Evolutionary conservation across 2,888 invertebrate species (phyloP), one percentile per base, ranked within the genome.

Genomic region (Carpatolechia fugitivella): DNA sequence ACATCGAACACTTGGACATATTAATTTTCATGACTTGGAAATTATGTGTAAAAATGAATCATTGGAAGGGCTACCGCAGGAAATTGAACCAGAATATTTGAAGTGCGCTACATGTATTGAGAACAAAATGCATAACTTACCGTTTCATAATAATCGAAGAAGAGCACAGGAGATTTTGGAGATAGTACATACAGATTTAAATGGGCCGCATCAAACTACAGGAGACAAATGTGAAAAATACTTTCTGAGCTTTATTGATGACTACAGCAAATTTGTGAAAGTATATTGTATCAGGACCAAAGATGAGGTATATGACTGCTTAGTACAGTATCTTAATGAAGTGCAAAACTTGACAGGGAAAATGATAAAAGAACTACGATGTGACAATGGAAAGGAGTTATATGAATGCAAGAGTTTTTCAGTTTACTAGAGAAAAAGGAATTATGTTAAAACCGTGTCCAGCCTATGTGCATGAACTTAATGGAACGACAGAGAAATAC

Each of bases 401-500:
- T 46, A 44, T 66, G 35, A 65, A 67, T 52, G 50, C 51, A 4
- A 59, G 61, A 41, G 54, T 70, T 56, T 65, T 59, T 59, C 46
- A 60, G 41, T 67, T 68, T 53, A 47, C 55, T 35, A 65, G 53
- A 29, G 38, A 66, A 31, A 66, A 66, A 38, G 69, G 66, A 24
- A 68, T 69, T 53, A 35, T 55, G 44, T 56, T 69, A 52, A 52
- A 54, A 55, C 59, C 69, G 36, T 66, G 66, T 60, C 65, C 68
- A 56, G 56, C 68, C 10, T 70, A 67, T 40, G 61, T 63, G 3
- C 67, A 69, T 59, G 64, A 71, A 59, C 56, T 70, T 57, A 70
- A 70, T 61, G 67, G 68, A 47, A 57, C 56, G 49, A 65, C 65
- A 1, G 65, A 68, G 56, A 63, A 64, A 54, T 69, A 64, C 51